Evolutionary conservation across 2,113 vertebrate genomes (phyloP).

Genomic region (Rostratula benghalensis): DNA sequence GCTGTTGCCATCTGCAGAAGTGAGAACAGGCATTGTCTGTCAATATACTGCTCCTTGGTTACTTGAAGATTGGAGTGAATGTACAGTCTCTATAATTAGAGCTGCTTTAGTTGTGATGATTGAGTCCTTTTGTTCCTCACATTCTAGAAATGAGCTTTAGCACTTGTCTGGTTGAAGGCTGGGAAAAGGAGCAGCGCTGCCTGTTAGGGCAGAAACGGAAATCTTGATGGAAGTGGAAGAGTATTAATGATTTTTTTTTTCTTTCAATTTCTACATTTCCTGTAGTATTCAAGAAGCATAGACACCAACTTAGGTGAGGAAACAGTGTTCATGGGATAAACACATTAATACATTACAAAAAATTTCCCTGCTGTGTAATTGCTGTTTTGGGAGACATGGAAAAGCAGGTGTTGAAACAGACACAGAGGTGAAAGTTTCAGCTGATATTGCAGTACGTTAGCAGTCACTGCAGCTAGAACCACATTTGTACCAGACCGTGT

Average conservation of each 20-base stretch:
- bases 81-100: not conserved
- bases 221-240: not conserved
- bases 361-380: not conserved
- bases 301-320: not conserved
- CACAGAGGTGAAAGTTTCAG: not conserved
- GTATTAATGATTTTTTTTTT: not conserved
- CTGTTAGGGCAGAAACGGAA: not conserved
- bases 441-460: accelerated
- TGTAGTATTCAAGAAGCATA: not conserved
- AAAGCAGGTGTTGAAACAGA: not conserved
- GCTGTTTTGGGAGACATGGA: not conserved
- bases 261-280: not conserved
- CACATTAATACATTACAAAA: not conserved
- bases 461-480: not conserved
- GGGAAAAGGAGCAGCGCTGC: not conserved
- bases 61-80: not conserved
- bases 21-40: constrained; percentile 29
- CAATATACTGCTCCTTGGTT: not conserved
- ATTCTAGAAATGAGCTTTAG: not conserved
- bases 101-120: not conserved
- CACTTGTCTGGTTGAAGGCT: not conserved
- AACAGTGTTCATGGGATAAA: not conserved
- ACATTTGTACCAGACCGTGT: accelerated
- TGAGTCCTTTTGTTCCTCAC: not conserved
- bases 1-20: not conserved